Evolutionary conservation across 1,140 invertebrate genomes (phyloP).

Genomic region (Drosophila ogumai): DNA sequence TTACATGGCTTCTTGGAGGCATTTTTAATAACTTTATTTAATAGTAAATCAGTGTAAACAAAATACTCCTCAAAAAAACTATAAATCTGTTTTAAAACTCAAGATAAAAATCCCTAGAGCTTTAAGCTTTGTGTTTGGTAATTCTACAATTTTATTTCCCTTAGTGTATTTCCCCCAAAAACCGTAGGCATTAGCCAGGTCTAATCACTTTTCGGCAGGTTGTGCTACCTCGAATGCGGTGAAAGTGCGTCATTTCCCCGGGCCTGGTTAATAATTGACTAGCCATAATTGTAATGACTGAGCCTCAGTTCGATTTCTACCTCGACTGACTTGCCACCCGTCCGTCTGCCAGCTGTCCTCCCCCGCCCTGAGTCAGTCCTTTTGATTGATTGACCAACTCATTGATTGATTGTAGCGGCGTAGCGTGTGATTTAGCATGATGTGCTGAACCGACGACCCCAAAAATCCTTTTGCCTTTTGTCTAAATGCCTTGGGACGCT

Average conservation of each 20-base stretch:
- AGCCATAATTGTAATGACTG: conserved; percentile 64
- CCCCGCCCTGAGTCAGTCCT: not conserved
- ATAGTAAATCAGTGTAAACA: not conserved
- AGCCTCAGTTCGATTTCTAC: conserved; percentile 42
- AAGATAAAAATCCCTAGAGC: not conserved
- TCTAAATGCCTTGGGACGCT: conserved; percentile 21
- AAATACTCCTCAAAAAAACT: no score
- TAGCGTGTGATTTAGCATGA: conserved; percentile 42
- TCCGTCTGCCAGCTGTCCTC: conserved; percentile 11
- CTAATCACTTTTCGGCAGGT: conserved; percentile 22
- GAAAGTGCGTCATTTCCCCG: conserved; percentile 56
- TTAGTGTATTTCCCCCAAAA: not conserved
- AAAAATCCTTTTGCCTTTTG: conserved; percentile 19
- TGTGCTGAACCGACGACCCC: conserved; percentile 5
- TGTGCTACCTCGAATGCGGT: not conserved
- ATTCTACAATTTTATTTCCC: not conserved
- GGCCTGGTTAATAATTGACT: conserved; percentile 66
- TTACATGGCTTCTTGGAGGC: not conserved
- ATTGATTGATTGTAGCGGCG: conserved; percentile 67
- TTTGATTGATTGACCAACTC: conserved; percentile 59
- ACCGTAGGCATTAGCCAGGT: not conserved
- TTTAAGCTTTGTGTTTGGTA: not conserved
- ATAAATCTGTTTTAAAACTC: no score
- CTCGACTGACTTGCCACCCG: conserved; percentile 1
- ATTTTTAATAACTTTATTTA: not conserved